Evolutionary conservation across 2,888 invertebrate genomes (phyloP).

Genomic region (Spodoptera picta): DNA sequence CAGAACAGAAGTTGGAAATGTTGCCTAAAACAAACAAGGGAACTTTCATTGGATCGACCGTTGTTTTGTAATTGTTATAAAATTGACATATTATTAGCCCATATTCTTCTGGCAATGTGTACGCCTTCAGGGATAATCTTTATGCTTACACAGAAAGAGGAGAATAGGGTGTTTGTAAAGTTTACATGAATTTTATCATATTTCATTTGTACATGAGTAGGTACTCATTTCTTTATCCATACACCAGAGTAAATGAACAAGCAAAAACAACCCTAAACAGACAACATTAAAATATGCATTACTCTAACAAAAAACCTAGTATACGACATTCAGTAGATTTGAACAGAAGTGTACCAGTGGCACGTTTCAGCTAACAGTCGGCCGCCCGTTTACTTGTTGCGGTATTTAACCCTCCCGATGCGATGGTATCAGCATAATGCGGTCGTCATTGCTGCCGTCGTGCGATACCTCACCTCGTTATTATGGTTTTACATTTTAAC

Average conservation of each 20-base stretch:
- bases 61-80: no score
- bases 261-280: not conserved
- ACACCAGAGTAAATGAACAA: not conserved
- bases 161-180: no score
- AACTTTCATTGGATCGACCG: no score
- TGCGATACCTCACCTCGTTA: slow-evolving; percentile 77
- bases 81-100: no score
- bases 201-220: no score
- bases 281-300: slow-evolving; percentile 24
- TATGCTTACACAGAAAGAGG: no score
- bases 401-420: slow-evolving; percentile 81
- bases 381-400: slow-evolving; percentile 84
- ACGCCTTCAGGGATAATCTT: no score
- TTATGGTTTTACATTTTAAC: slow-evolving; percentile 82
- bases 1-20: no score
- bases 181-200: no score
- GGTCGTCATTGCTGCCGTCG: slow-evolving; percentile 76
- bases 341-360: slow-evolving; percentile 46
- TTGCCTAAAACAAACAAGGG: no score
- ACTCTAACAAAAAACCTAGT: slow-evolving; percentile 20
- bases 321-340: slow-evolving; percentile 29
- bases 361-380: slow-evolving; percentile 67
- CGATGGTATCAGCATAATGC: slow-evolving; percentile 85
- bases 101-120: no score
- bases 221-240: no score